Evolutionary conservation across 2,888 invertebrate species (phyloP).

Genomic region (Drosophila villosipedis): DNA sequence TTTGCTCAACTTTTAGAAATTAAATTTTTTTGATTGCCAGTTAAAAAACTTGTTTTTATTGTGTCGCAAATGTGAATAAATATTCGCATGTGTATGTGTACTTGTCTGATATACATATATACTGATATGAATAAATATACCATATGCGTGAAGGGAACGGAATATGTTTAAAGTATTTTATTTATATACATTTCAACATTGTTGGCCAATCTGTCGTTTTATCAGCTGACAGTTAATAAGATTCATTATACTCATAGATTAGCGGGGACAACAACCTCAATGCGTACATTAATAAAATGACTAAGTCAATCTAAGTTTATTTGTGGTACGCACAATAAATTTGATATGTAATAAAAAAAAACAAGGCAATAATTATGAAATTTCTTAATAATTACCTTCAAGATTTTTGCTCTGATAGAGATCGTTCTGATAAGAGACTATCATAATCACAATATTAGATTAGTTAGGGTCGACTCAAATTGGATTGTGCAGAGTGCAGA

Average conservation of each 20-base stretch:
- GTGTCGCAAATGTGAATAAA: constrained; percentile 10
- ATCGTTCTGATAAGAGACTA: constrained; percentile 30
- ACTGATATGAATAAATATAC: not conserved
- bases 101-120: constrained; percentile 1
- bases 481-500: not conserved
- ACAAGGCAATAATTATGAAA: constrained; percentile 1
- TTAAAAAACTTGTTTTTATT: constrained; percentile 43
- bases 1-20: constrained; percentile 7
- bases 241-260: not conserved
- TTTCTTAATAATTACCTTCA: not conserved
- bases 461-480: constrained; percentile 14
- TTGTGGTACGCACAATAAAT: not conserved
- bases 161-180: not conserved
- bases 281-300: not conserved
- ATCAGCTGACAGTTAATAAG: constrained; percentile 4
- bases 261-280: too few species aligned
- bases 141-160: too few species aligned
- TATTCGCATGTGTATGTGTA: not conserved
- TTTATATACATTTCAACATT: constrained; percentile 1
- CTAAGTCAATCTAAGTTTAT: not conserved
- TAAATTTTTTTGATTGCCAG: not conserved
- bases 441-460: constrained; percentile 19
- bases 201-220: constrained; percentile 4
- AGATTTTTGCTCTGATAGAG: constrained; percentile 11
- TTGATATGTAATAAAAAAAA: not conserved